These are phyloP conservation scores for Equus przewalskii DNA, from an alignment of 2,113 vertebrate genomes.

Conservation along the genomic window DNA sequence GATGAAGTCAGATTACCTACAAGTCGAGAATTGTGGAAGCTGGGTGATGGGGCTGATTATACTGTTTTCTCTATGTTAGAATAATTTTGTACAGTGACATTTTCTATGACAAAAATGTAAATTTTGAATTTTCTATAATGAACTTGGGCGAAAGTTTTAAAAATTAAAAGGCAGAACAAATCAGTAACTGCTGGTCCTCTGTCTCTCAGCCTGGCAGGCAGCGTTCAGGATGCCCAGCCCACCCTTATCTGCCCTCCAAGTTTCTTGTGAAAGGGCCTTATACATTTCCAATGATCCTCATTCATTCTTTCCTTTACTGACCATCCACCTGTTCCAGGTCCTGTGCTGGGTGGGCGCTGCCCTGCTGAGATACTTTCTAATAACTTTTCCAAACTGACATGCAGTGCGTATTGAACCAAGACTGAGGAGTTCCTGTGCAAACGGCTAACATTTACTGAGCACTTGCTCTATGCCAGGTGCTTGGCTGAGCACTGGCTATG, in stretches of 20 bases:
- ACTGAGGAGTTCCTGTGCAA: neutral
- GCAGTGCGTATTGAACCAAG: neutral
- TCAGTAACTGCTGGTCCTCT: neutral
- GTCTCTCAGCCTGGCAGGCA: neutral
- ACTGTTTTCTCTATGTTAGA: neutral
- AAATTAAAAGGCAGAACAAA: neutral
- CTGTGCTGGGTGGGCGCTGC: neutral
- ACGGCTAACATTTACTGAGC: neutral
- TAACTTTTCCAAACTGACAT: neutral
- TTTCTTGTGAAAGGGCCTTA: neutral
- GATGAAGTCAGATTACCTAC: neutral
- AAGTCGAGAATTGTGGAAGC: neutral
- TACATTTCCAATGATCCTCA: neutral
- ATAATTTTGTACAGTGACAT: neutral
- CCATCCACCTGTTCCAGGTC: neutral
- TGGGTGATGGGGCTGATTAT: neutral
- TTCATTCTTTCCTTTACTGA: neutral
- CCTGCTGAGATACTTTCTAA: neutral
- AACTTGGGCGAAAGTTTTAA: neutral
- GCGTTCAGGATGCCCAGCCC: neutral
- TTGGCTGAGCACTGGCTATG: neutral
- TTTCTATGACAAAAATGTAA: constrained; percentile 10
- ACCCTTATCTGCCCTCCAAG: neutral
- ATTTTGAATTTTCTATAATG: neutral
- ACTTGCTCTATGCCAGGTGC: neutral